These are phyloP conservation scores for Campoletis sonorensis DNA, from an alignment of 1,140 invertebrate species.

Conservation along the genomic window DNA sequence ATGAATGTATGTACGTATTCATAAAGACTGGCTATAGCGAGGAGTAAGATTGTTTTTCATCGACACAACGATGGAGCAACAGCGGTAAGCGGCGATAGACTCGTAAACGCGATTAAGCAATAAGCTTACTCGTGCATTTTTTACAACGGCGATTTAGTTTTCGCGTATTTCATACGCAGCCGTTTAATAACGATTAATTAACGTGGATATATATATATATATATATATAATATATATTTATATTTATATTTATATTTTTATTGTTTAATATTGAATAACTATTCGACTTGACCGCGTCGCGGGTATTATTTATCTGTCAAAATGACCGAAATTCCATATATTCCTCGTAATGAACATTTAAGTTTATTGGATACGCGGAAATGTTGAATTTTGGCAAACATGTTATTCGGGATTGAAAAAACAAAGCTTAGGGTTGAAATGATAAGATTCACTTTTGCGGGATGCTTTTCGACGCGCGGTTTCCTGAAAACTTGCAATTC, in stretches of 20 bases:
- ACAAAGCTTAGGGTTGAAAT: neutral
- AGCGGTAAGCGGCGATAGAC: no score
- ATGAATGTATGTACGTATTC: no score
- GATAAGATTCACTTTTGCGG: neutral
- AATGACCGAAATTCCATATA: neutral
- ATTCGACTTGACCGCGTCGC: neutral
- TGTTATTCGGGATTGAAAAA: neutral
- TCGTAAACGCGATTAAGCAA: no score
- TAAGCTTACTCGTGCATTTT: no score
- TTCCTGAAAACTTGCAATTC: neutral
- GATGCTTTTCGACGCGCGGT: neutral
- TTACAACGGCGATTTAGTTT: no score
- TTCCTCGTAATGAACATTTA: neutral
- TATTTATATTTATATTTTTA: constrained; percentile 34
- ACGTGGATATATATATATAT: constrained; percentile 17
- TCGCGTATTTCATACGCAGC: neutral
- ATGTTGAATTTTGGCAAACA: neutral
- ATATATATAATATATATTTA: neutral
- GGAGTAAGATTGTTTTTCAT: no score
- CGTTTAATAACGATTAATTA: constrained; percentile 53
- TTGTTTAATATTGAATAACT: constrained; percentile 63
- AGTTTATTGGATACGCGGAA: neutral
- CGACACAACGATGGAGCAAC: no score
- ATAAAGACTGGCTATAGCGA: no score
- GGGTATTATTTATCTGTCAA: neutral